Conservation (phyloP, 2,797 vertebrate genomes). For the Sebastes nivosus region DNA sequence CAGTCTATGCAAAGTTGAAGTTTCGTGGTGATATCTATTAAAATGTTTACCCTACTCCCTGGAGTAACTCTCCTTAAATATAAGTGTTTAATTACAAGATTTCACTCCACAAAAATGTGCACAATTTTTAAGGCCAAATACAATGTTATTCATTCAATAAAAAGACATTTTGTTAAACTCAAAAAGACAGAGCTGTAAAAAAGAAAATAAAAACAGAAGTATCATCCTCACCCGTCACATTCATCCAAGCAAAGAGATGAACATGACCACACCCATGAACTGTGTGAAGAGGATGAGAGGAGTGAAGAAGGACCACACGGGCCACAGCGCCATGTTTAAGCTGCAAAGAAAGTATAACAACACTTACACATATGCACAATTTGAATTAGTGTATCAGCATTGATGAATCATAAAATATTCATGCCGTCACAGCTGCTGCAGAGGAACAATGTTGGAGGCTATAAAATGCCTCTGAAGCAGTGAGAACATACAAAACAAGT, state of each 20-base stretch:
- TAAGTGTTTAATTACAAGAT: background rate
- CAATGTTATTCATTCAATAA: background rate
- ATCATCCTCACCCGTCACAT: conserved; percentile 68
- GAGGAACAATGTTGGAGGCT: background rate
- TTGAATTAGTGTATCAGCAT: background rate
- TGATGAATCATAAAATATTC: background rate
- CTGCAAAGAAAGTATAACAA: conserved; percentile 70
- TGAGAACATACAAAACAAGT: background rate
- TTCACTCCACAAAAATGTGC: background rate
- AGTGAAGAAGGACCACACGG: conserved; percentile 94
- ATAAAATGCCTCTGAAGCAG: background rate
- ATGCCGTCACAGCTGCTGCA: background rate
- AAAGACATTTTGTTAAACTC: background rate
- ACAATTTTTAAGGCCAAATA: background rate
- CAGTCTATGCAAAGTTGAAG: too few relatives aligned
- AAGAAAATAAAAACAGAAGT: background rate
- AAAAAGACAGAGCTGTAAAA: background rate
- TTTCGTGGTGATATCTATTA: too few relatives aligned
- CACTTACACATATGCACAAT: background rate
- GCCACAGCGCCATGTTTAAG: conserved; percentile 94
- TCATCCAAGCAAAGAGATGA: conserved; percentile 93
- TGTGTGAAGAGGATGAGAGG: conserved; percentile 93
- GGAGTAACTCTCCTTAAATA: too few relatives aligned
- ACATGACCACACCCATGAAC: conserved; percentile 97
- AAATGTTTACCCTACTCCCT: too few relatives aligned